Evolutionary conservation across 1,140 invertebrate genomes (phyloP).

Genomic region (Epicauta chinensis): DNA sequence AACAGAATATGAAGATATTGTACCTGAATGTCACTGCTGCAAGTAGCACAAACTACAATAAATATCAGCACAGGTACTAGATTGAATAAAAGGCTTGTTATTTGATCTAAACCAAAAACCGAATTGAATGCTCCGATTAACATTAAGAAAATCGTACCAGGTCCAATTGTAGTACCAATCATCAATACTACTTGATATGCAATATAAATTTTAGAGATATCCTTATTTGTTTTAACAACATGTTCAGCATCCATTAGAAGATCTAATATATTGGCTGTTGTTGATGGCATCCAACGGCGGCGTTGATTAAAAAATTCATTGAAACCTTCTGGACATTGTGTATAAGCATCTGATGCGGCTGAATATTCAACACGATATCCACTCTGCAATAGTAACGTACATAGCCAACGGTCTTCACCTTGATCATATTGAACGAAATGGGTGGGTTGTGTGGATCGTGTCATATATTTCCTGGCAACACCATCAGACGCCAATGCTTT

Average conservation of each 20-base stretch:
- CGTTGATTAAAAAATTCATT: slow-evolving; percentile 85
- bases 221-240: slow-evolving; percentile 75
- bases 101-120: slow-evolving; percentile 71
- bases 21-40: slow-evolving; percentile 68
- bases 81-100: slow-evolving; percentile 72
- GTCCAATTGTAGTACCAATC: slow-evolving; percentile 72
- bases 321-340: slow-evolving; percentile 82
- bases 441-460: slow-evolving; percentile 67
- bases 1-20: too few relatives aligned
- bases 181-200: slow-evolving; percentile 67
- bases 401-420: slow-evolving; percentile 81
- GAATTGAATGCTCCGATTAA: slow-evolving; percentile 82
- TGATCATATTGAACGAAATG: slow-evolving; percentile 94
- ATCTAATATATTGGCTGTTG: slow-evolving; percentile 83
- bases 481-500: slow-evolving; percentile 87
- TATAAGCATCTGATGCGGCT: slow-evolving; percentile 87
- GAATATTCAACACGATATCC: slow-evolving; percentile 88
- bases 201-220: slow-evolving; percentile 79
- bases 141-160: slow-evolving; percentile 86
- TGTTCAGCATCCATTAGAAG: slow-evolving; percentile 64
- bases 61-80: slow-evolving; percentile 69
- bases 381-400: slow-evolving; percentile 76
- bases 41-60: slow-evolving; percentile 66
- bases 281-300: slow-evolving; percentile 83
- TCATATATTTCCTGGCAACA: slow-evolving; percentile 83